Base-by-base conservation (phyloP, 1,140 invertebrate genomes). In the Aculops lycopersici region DNA sequence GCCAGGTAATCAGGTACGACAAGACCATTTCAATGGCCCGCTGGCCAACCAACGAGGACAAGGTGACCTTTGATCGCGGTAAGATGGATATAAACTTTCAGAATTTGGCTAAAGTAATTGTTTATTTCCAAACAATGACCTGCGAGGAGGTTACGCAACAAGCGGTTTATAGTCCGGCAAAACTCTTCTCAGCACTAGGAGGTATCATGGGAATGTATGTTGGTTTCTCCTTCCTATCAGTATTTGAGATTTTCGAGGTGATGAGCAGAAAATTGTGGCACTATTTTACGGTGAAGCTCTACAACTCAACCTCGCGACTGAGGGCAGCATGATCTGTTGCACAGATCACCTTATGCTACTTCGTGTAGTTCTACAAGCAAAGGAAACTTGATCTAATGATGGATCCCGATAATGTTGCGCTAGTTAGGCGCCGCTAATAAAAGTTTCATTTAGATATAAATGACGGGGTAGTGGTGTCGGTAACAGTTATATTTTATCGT, bases 111-210 rank as follows among this genome's bases (percentile, higher is more conserved):
- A 47, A 47, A 41, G 43, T 47, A 3, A 40, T 46, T 4, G 45
- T 47, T n/a, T 47, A 47, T 39, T 47, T 47, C 21, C 45, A 47
- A 40, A 47, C 45, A 19, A 47, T 47, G 45, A 47, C 45, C 16
- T 31, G 39, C 14, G 42, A 47, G 20, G 45, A 47, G 36, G 45
- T 47, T 3, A 17, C 45, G 4, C 43, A 43, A 31, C 24, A 44
- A 18, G 40, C 40, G 16, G 40, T 31, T 2, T 43, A 37, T 20
- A 44, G 35, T 37, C 41, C 45, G 16, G 45, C 45, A 3, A 46
- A 46, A 40, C 39, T 46, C 13, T 45, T 46, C 17, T 41, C 38
- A 17, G 38, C 44, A 18, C 31, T 47, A 12, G 46, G 46, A 12
- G 46, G 46, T 14, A 47, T 47, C 18, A 37, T 47, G 24, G 46